phyloP scores from a whole-genome alignment of 2,113 vertebrate genomes.

The Ictalurus punctatus region DNA sequence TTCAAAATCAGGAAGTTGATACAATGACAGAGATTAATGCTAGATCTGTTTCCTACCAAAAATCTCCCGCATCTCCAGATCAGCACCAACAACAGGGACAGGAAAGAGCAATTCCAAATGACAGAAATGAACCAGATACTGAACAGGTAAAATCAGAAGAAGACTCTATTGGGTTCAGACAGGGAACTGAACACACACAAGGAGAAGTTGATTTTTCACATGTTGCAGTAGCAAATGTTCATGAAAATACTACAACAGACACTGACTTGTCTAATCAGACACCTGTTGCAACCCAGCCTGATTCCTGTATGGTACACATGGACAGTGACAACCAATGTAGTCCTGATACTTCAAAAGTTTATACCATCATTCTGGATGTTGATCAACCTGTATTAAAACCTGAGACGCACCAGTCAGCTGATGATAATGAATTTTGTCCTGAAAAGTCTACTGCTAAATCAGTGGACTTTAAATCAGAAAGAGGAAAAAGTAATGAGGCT shows the following conservation, averaged over 20 bases:
- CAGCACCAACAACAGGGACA: not conserved
- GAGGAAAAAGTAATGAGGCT: not conserved
- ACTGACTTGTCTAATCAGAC: no score
- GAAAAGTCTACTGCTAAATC: not conserved
- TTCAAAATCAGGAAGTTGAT: not conserved
- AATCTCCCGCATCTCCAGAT: not conserved
- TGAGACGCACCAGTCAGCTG: not conserved
- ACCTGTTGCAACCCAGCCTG: not conserved
- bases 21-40: no score
- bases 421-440: not conserved
- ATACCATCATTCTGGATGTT: conserved; percentile 47
- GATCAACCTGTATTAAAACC: not conserved
- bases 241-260: no score
- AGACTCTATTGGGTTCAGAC: no score
- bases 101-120: not conserved
- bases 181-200: not conserved
- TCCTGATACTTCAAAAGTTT: conserved; percentile 36
- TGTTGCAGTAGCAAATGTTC: not conserved
- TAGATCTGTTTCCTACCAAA: not conserved
- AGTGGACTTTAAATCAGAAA: not conserved
- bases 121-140: not conserved
- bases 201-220: not conserved
- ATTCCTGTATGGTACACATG: not conserved
- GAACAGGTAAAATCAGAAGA: not conserved
- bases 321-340: not conserved